Percentiles rank a stretch among this genome's conserved stretches.
Evolutionary conservation across 2,797 vertebrate genomes (phyloP).

Genomic region (Poecile montanus): DNA sequence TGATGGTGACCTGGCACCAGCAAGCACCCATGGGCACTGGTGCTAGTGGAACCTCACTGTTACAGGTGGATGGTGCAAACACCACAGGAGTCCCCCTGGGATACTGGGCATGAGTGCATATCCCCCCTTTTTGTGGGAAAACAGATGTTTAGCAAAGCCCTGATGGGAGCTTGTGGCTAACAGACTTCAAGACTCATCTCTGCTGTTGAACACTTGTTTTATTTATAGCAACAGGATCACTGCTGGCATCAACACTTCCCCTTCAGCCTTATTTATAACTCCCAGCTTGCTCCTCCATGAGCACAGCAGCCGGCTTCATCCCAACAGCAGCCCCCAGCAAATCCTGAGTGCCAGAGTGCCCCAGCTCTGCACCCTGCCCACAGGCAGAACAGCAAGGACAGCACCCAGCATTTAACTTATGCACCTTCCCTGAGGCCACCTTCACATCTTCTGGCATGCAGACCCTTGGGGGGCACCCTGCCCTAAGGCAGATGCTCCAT

Average conservation of each 20-base stretch:
- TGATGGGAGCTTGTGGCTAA: not conserved
- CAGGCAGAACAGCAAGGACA: not conserved
- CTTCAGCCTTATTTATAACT: constrained; percentile 2
- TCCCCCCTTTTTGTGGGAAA: not conserved
- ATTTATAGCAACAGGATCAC: not conserved
- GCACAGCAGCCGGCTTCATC: not conserved
- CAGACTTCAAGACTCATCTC: not conserved
- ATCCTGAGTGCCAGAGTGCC: not conserved
- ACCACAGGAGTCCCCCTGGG: not conserved
- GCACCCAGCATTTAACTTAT: not conserved
- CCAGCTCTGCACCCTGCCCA: not conserved
- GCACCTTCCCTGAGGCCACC: not conserved
- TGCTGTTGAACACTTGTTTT: not conserved
- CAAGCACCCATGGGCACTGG: not conserved
- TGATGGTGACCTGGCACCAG: rapidly evolving
- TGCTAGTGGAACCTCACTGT: rapidly evolving
- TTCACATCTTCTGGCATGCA: not conserved
- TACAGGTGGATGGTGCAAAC: not conserved
- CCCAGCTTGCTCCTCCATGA: not conserved
- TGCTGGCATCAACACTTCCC: not conserved
- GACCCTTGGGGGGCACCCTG: not conserved
- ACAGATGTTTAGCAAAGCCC: not conserved
- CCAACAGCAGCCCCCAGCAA: rapidly evolving
- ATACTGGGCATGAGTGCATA: rapidly evolving
- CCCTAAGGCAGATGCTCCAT: not conserved